Percentiles rank a stretch among this genome's conserved stretches.
Conservation (phyloP, 2,888 invertebrate genomes). For the Conomelus anceps region DNA sequence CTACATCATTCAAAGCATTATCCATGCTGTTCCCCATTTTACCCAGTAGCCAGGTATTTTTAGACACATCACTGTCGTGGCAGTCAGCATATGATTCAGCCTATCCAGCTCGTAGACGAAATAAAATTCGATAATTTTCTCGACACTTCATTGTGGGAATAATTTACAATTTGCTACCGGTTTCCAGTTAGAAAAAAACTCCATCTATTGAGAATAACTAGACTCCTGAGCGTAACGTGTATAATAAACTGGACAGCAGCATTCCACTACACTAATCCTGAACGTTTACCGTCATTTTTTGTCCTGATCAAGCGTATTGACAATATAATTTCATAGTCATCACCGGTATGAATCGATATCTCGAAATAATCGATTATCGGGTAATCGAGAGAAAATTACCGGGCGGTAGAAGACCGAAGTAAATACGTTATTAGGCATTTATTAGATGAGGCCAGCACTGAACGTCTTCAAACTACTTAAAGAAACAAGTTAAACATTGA, state of each 20-base stretch:
- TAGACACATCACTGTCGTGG: background rate
- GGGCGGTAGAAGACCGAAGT: background rate
- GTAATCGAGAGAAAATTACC: background rate
- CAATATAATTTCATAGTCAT: background rate
- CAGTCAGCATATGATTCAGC: background rate
- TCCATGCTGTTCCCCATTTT: background rate
- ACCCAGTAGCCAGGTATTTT: background rate
- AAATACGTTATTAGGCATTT: too few species aligned
- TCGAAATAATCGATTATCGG: background rate
- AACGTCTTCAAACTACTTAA: too few species aligned
- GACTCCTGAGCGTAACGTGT: background rate
- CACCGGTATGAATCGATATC: background rate
- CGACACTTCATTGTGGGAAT: conserved; percentile 10
- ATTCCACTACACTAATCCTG: background rate
- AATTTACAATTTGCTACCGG: conserved; percentile 18
- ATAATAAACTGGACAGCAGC: background rate
- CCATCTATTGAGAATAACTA: background rate
- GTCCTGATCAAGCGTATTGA: background rate
- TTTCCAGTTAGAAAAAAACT: background rate
- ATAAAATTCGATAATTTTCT: conserved; percentile 8
- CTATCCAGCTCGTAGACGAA: background rate
- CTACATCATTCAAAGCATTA: background rate
- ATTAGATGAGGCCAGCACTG: too few species aligned
- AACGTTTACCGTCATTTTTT: background rate
- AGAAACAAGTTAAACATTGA: too few species aligned